phyloP scores from a whole-genome alignment of 2,113 vertebrate species.

The Odontesthes bonariensis region DNA sequence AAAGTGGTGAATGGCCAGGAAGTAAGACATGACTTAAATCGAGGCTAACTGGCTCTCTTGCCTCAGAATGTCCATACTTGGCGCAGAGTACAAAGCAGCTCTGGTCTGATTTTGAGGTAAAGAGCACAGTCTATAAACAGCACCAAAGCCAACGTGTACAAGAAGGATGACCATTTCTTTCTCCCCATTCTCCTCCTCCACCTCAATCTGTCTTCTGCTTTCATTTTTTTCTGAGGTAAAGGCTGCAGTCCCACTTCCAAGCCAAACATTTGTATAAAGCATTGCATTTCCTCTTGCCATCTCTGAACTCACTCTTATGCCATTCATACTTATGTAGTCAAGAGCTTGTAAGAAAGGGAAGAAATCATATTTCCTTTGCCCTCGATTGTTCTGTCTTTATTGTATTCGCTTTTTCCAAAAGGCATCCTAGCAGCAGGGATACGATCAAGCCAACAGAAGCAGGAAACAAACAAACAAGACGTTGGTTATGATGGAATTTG shows the following conservation, averaged over 20 bases:
- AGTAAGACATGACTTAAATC: constrained; percentile 71
- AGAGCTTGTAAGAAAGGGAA: constrained; percentile 49
- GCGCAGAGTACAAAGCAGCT: constrained; percentile 68
- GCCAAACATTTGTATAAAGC: constrained; percentile 59
- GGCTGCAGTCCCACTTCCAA: constrained; percentile 62
- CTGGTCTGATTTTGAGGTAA: constrained; percentile 78
- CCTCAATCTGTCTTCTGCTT: constrained; percentile 22
- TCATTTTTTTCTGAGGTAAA: constrained; percentile 73
- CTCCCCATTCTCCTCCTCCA: constrained; percentile 32
- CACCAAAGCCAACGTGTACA: constrained; percentile 60
- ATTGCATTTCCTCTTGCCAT: constrained; percentile 43
- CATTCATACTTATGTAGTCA: constrained; percentile 43
- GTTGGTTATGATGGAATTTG: constrained; percentile 28
- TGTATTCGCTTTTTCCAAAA: constrained; percentile 63
- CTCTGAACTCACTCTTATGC: constrained; percentile 32
- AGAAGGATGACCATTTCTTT: constrained; percentile 37
- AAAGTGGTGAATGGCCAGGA: constrained; percentile 31
- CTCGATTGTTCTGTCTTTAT: constrained; percentile 54
- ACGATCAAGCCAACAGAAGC: constrained; percentile 56
- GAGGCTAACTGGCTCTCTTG: constrained; percentile 57
- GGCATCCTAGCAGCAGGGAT: constrained; percentile 72
- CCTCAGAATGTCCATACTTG: constrained; percentile 59
- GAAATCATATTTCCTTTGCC: constrained; percentile 54
- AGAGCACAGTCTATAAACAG: constrained; percentile 68
- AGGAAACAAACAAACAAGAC: constrained; percentile 15